Evolutionary conservation across 2,888 invertebrate genomes (phyloP).

Genomic region (Tuta absoluta): DNA sequence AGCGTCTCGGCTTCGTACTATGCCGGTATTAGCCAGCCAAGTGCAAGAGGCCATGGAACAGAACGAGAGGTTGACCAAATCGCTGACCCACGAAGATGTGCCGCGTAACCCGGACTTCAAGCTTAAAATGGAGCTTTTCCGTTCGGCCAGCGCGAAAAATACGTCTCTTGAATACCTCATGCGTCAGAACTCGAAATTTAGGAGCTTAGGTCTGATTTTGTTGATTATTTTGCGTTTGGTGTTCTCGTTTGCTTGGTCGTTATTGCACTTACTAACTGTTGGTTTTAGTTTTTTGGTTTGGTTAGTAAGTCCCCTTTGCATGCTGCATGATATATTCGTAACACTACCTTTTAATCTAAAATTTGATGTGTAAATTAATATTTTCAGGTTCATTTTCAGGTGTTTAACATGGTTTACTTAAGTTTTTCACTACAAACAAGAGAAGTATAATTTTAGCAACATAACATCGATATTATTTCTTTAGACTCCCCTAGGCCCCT

Average conservation of each 20-base stretch:
- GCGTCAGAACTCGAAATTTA: constrained; percentile 77
- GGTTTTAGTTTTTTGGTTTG: constrained; percentile 30
- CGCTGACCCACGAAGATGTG: constrained; percentile 69
- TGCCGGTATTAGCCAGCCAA: constrained; percentile 87
- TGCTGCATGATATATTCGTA: constrained; percentile 34
- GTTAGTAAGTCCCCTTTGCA: constrained; percentile 45
- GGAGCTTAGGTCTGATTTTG: constrained; percentile 78
- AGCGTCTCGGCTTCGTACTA: constrained; percentile 84
- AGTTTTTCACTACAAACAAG: too few relatives aligned
- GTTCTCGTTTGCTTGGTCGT: constrained; percentile 46
- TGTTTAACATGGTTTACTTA: too few relatives aligned
- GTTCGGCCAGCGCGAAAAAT: constrained; percentile 76
- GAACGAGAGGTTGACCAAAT: constrained; percentile 79
- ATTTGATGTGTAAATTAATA: neutral
- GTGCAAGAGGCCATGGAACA: constrained; percentile 83
- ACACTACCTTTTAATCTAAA: neutral
- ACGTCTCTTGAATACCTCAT: constrained; percentile 75
- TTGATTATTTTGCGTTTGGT: constrained; percentile 34
- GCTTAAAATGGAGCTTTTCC: constrained; percentile 76
- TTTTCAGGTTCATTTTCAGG: too few relatives aligned
- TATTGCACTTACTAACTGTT: constrained; percentile 53
- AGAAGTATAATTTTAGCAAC: too few relatives aligned
- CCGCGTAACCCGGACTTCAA: constrained; percentile 70
- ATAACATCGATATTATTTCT: too few relatives aligned
- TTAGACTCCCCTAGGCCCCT: too few relatives aligned